Base-by-base conservation (phyloP, 92 coral and sea anemone species). In the Umimayanthus chanpuru region DNA sequence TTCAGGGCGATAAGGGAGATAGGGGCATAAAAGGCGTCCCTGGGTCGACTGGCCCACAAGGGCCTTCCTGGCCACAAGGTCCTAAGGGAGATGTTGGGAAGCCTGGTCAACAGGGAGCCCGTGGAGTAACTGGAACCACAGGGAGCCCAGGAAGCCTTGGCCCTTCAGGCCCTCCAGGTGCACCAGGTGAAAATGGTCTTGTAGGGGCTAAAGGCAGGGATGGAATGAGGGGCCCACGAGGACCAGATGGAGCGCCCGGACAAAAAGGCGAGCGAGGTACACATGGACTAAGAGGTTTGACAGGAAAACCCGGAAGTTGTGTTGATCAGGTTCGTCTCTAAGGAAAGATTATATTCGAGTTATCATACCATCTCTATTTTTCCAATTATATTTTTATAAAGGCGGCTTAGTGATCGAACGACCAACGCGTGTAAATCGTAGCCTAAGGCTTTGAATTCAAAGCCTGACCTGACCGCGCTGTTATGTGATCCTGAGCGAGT, bases 251-350 rank as follows among this genome's bases (percentile, higher is more conserved):
- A 9, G 25, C 7, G 16, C 41, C 77, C 2, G 77, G 64, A 81
- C 40, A 77, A 2, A 85, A 58, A 26, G 77, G 82, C n/a, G 30
- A 23, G 39, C 41, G 79, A 79, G 43, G 88, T 21, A 23, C 64
- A 21, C 49, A 73, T 5, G 50, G 78, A 56, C 9, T 25, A 18
- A 87, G 18, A 29, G 55, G 43, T 43, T 28, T 29, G 1, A 8
- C 20, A 28, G 70, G 49, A 38, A 47, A 30, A 7, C 4, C 41
- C 3, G 77, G 77, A 30, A 73, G 23, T 73, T 73, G 77, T 30
- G 2, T 1, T 14, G 4, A 29, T 5, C 23, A 73, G 77, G 77
- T 73, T 15, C 18, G 44, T 30, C 77, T 30, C 43, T 32, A 0
- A 32, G 36, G 36, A 32, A 32, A 32, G 36, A 32, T 32, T 32